Percentiles rank a stretch among this genome's conserved stretches.
phyloP scores from a whole-genome alignment of 2,888 invertebrate genomes.

The Mesodorylaimus sp. region DNA sequence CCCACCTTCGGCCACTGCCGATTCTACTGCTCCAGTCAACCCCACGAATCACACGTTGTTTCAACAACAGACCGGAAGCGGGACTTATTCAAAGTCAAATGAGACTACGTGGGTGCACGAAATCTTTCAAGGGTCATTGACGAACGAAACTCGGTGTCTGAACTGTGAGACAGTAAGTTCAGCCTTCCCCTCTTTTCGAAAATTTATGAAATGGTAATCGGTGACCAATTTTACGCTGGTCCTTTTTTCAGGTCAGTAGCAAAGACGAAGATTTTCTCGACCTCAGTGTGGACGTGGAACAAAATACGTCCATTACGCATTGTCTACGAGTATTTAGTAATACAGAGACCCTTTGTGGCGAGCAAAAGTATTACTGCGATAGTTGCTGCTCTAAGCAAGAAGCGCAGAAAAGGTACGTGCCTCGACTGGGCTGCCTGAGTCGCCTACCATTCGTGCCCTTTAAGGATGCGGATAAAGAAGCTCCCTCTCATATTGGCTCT shows the following conservation, averaged over 20 bases:
- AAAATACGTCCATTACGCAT: constrained; percentile 96
- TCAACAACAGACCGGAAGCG: constrained; percentile 32
- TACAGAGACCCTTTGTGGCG: constrained; percentile 91
- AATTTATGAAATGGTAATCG: not conserved
- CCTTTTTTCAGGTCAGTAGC: constrained; percentile 49
- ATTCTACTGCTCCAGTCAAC: constrained; percentile 11
- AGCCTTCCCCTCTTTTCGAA: not conserved
- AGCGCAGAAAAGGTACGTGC: constrained; percentile 52
- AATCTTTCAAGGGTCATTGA: constrained; percentile 96
- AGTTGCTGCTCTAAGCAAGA: constrained; percentile 98
- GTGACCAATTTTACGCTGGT: not conserved
- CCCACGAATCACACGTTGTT: constrained; percentile 10
- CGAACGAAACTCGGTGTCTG: constrained; percentile 93
- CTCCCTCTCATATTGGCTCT: constrained; percentile 89
- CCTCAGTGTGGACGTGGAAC: constrained; percentile 94
- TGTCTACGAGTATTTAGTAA: constrained; percentile 92
- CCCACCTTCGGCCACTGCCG: constrained; percentile 7
- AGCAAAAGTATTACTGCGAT: constrained; percentile 99
- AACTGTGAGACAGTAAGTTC: constrained; percentile 83
- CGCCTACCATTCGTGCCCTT: constrained; percentile 14
- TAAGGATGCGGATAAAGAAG: constrained; percentile 90
- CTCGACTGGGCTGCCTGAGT: too few species aligned
- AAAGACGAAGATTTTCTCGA: constrained; percentile 99
- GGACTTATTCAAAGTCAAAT: too few species aligned
- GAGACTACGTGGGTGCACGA: constrained; percentile 94